Evolutionary conservation across 2,113 vertebrate genomes (phyloP).

Genomic region (Lophotis ruficrista): DNA sequence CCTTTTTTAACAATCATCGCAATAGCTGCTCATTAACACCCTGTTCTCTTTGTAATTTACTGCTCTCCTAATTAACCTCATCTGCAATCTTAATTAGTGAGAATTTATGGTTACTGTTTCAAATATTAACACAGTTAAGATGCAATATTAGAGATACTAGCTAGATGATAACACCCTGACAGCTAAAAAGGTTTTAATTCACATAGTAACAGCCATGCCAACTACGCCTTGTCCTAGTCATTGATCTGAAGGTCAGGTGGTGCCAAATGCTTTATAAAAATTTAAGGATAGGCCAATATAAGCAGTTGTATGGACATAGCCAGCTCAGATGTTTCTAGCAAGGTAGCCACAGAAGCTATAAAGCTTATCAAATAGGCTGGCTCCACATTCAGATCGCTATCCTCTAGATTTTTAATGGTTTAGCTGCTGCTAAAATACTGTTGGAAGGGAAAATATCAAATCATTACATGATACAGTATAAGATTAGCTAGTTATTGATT

Average conservation of each 20-base stretch:
- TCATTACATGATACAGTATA: background rate
- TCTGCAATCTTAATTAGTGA: background rate
- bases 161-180: background rate
- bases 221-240: fast-evolving
- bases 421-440: background rate
- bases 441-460: background rate
- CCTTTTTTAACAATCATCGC: background rate
- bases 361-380: background rate
- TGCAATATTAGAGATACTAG: background rate
- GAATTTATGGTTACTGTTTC: background rate
- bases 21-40: background rate
- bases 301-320: background rate
- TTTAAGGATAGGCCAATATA: background rate
- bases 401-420: background rate
- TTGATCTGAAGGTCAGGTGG: background rate
- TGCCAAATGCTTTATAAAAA: background rate
- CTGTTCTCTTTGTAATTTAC: background rate
- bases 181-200: background rate
- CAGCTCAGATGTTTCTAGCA: background rate
- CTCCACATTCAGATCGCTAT: background rate
- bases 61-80: background rate
- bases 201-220: background rate
- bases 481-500: background rate
- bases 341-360: background rate
- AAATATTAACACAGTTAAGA: background rate